Percentiles rank a stretch among this genome's conserved stretches.
Conservation (phyloP, 37 sponge, comb jelly and placozoan species). For the Haliclona indistincta region DNA sequence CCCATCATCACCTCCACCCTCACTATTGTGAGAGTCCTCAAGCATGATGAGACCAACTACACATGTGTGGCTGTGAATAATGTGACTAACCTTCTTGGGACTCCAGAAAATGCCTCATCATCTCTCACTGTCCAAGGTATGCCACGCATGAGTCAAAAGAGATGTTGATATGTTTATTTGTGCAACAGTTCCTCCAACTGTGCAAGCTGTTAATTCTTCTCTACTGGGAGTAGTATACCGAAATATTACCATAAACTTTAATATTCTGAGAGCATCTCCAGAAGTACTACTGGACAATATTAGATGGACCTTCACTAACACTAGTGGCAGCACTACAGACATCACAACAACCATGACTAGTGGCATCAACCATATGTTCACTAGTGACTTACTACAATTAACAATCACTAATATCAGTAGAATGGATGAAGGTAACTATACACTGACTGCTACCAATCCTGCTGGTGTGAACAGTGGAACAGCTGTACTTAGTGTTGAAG, state of each 20-base stretch:
- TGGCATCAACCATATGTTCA: background rate
- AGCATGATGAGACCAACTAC: background rate
- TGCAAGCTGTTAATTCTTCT: background rate
- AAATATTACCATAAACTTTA: background rate
- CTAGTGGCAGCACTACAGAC: background rate
- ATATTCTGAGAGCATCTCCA: background rate
- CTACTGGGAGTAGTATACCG: background rate
- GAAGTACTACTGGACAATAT: background rate
- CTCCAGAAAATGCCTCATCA: background rate
- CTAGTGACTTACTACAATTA: background rate
- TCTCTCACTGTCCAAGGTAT: background rate
- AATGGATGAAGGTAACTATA: slow-evolving; percentile 1
- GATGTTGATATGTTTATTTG: background rate
- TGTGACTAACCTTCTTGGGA: background rate
- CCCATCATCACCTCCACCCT: background rate
- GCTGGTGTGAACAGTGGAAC: background rate
- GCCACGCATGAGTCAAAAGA: background rate
- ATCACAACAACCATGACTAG: background rate
- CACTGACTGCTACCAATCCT: background rate
- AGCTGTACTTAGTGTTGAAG: background rate
- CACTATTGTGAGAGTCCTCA: background rate
- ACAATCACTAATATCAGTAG: background rate
- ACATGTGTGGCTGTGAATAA: background rate
- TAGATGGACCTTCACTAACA: background rate
- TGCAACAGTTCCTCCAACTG: slow-evolving; percentile 7